Base-by-base conservation (phyloP, 2,888 invertebrate species). In the Andrena haemorrhoa region DNA sequence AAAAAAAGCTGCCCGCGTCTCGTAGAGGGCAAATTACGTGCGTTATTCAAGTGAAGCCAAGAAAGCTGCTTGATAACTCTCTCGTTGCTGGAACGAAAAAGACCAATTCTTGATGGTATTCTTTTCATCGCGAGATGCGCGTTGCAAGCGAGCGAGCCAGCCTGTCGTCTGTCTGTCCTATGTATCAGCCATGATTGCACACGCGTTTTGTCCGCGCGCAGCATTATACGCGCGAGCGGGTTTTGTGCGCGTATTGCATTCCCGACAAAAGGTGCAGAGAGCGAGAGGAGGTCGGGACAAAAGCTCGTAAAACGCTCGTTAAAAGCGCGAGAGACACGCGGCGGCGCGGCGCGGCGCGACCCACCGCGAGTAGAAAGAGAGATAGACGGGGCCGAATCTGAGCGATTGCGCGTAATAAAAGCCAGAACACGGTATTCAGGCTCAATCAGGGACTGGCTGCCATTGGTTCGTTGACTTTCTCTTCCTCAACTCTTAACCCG, bases 391-490 rank as follows among this genome's bases (percentile, higher is more conserved):
- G 23, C 78, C 69, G 69, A 83, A 86, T 86, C 86, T 68, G 77
- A 84, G 64, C 79, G 87, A 86, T 86, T 75, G 85, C 79, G 58
- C 51, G 84, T 79, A 86, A 87, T 87, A 84, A 86, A 86, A 84
- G 86, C 58, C 87, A 82, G 84, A 72, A 79, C 82, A 74, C 74
- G 72, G 79, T 69, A 86, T 86, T 86, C 87, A 86, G 79, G 68
- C 84, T 82, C 86, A 84, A 87, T 87, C 85, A 82, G 77, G 53
- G 63, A 31, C 65, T 63, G 73, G 61, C 68, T 78, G 74, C 84
- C 69, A 87, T 86, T 86, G 79, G 86, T 82, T 86, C 86, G 87
- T 86, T 84, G 87, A 86, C 86, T 86, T 86, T 86, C 86, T 86
- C 87, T 84, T 80, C 79, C 79, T 82, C 79, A 79, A 79, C 77